A percentile compares a stretch with the other conserved stretches of the same genome.
These are phyloP conservation scores for Rhorus exstirpatorius DNA, from an alignment of 2,888 invertebrate genomes.

Conservation along the genomic window DNA sequence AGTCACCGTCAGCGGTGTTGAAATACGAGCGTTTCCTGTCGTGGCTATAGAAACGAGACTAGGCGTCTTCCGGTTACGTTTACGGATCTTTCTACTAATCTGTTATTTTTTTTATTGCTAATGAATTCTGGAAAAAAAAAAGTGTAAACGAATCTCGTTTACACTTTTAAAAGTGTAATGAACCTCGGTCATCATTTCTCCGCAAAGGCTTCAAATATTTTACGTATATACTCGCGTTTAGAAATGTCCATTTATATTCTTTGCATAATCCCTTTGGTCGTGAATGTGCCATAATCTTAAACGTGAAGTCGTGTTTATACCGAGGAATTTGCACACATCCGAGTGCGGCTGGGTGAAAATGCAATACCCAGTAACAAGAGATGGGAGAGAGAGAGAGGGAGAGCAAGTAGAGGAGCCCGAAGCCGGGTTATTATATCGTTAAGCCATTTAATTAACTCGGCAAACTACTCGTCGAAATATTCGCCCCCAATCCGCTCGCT, in stretches of 20 bases:
- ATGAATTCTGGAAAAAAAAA: too few species aligned
- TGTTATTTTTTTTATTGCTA: too few species aligned
- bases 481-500: conserved; percentile 82
- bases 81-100: too few species aligned
- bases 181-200: too few species aligned
- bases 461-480: conserved; percentile 85
- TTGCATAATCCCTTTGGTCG: too few species aligned
- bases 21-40: conserved; percentile 38
- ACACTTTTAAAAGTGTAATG: too few species aligned
- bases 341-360: background rate
- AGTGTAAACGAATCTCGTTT: too few species aligned
- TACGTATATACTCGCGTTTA: too few species aligned
- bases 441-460: conserved; percentile 86
- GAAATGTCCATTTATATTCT: too few species aligned
- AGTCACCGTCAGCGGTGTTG: conserved; percentile 24
- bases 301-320: conserved; percentile 49
- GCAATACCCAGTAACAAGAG: background rate
- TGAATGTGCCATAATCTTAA: background rate
- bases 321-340: background rate
- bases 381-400: background rate
- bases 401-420: conserved; percentile 72
- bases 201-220: too few species aligned
- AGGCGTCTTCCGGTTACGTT: too few species aligned
- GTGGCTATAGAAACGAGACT: too few species aligned
- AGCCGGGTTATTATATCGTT: conserved; percentile 85